Conservation (phyloP, 2,797 vertebrate genomes). For the Microtus californicus region DNA sequence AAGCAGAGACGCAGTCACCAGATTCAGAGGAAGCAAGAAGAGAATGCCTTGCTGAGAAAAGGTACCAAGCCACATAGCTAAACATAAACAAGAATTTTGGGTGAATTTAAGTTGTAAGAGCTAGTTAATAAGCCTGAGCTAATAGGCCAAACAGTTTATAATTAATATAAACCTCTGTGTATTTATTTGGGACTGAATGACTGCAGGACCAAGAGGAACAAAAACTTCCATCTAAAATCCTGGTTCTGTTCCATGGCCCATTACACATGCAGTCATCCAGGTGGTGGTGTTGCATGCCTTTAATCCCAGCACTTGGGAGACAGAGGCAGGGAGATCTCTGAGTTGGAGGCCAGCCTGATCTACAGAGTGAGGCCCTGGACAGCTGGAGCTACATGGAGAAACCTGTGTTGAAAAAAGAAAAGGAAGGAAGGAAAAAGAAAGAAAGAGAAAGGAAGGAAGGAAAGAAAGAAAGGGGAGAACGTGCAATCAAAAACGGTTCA, state of each 20-base stretch:
- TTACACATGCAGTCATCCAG: not conserved
- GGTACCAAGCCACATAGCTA: too few species aligned
- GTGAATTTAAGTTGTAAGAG: too few species aligned
- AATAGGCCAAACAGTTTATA: too few species aligned
- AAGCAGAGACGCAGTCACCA: too few species aligned
- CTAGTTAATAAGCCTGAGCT: too few species aligned
- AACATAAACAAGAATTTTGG: too few species aligned
- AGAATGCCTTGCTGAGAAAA: too few species aligned
- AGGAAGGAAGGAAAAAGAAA: too few species aligned
- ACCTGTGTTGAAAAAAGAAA: not conserved
- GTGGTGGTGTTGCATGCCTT: not conserved
- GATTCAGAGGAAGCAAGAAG: too few species aligned
- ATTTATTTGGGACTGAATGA: too few species aligned
- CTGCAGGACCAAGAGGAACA: too few species aligned
- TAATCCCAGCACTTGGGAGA: not conserved
- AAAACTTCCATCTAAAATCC: not conserved
- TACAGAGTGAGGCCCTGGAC: not conserved
- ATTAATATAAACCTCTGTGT: too few species aligned
- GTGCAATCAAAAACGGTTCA: not conserved
- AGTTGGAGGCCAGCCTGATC: not conserved
- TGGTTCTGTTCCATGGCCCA: not conserved
- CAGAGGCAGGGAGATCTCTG: not conserved
- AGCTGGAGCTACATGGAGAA: not conserved
- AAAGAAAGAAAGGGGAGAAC: not conserved
- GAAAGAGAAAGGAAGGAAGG: not conserved